Evolutionary conservation across 2,797 vertebrate species (phyloP).

Genomic region (Hydrolagus colliei): DNA sequence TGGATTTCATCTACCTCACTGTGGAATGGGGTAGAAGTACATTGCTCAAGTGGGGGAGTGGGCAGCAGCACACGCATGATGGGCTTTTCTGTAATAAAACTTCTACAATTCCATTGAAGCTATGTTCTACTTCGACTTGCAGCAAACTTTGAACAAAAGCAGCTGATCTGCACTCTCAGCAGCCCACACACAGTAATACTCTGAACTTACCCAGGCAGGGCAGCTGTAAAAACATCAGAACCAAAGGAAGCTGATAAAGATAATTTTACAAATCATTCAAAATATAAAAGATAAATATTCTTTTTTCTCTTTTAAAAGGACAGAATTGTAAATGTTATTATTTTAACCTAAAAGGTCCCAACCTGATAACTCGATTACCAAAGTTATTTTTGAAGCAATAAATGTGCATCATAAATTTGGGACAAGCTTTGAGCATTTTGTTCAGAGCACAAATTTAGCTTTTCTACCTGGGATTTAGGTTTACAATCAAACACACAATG

Average conservation of each 20-base stretch:
- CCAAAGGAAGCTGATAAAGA: too few species aligned
- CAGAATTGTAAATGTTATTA: conserved; percentile 2
- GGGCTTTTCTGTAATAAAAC: too few species aligned
- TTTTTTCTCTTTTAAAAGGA: background rate
- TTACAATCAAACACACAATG: background rate
- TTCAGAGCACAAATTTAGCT: background rate
- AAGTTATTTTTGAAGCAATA: background rate
- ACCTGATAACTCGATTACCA: background rate
- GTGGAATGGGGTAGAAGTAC: too few species aligned
- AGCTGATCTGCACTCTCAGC: too few species aligned
- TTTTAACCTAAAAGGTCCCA: background rate
- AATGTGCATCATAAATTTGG: background rate
- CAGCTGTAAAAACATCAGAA: too few species aligned
- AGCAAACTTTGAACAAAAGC: conserved; percentile 9
- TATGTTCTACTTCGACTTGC: background rate
- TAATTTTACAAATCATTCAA: conserved; percentile 17
- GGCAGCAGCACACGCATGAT: too few species aligned
- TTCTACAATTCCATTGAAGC: background rate
- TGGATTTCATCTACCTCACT: too few species aligned
- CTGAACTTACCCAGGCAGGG: too few species aligned
- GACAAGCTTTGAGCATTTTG: background rate
- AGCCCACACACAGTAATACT: too few species aligned
- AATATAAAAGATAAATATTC: background rate
- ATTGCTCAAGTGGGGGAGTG: too few species aligned
- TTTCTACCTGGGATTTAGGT: background rate